Percentiles rank a stretch among this genome's conserved stretches.
Conservation (phyloP, 30 jellyfish, hydroid and myxozoan genomes). For the Sanderia malayensis region DNA sequence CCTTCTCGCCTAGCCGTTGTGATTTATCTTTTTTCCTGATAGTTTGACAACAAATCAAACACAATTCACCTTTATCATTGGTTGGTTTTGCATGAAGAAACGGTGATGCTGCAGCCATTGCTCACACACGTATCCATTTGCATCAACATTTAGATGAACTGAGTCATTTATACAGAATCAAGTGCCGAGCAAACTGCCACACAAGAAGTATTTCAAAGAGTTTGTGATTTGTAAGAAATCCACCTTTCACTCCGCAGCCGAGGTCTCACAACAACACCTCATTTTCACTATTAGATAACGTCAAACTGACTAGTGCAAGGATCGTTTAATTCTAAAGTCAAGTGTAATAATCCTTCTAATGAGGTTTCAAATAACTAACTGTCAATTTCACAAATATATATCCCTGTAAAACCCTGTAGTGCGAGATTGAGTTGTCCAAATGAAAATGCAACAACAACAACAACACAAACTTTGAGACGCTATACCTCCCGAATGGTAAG, state of each 20-base stretch:
- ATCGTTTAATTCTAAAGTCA: neutral
- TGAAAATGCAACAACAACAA: slow-evolving; percentile 7
- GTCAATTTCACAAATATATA: slow-evolving; percentile 10
- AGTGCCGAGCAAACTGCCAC: slow-evolving; percentile 16
- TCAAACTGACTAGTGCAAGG: neutral
- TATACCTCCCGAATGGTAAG: neutral
- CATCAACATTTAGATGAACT: slow-evolving; percentile 11
- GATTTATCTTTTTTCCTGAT: slow-evolving; percentile 11
- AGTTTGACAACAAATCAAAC: slow-evolving; percentile 7
- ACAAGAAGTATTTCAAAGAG: slow-evolving; percentile 13
- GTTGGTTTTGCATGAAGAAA: slow-evolving; percentile 15
- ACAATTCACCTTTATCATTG: slow-evolving; percentile 11
- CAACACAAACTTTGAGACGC: slow-evolving; percentile 1
- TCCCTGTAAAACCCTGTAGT: slow-evolving; percentile 12
- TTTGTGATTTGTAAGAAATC: neutral
- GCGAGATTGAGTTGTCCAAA: slow-evolving; percentile 15
- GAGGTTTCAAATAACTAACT: slow-evolving; percentile 9
- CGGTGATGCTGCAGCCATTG: slow-evolving; percentile 19
- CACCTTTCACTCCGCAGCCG: slow-evolving; percentile 8
- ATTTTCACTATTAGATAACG: slow-evolving; percentile 4
- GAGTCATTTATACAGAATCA: slow-evolving; percentile 2
- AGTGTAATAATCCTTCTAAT: neutral
- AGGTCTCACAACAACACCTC: slow-evolving; percentile 10
- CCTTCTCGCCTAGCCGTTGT: slow-evolving; percentile 19
- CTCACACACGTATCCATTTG: slow-evolving; percentile 9